Evolutionary conservation across 2,888 invertebrate species (phyloP), one percentile per base, ranked within the genome.

Genomic region (Artemia sinica): DNA sequence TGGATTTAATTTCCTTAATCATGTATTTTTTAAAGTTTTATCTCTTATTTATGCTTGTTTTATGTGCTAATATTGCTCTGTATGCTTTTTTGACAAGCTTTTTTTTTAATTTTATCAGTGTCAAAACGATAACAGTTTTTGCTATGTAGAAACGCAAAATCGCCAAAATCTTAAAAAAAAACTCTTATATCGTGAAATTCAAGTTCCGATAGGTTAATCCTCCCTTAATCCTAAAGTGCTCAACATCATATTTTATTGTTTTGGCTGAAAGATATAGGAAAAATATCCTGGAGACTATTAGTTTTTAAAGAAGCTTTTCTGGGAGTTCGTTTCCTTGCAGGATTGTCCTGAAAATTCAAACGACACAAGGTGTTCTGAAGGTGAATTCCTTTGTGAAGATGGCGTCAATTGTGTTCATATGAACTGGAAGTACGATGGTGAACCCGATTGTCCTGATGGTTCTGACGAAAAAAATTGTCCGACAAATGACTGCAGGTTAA

Each of bases 381-480:
- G 83, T 63, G 91, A 91, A 76, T 89, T 86, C 76, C 85, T 86
- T 75, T 91, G 91, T 76, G 84, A 82, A 63, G 91, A 91, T 77
- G 84, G 84, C 65, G 81, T 89, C 74, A 88, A 87, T 1, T 91
- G 91, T 76, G 84, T 91, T 63, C 87, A 88, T 75, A 84, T 82
- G 71, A 28, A 14, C 10, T 70, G 70, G 69, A 49, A 52, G 11
- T 70, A 69, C 18, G 69, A 69, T 50, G 89, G 90, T 0, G 91
- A 91, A 75, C 81, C 81, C 69, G 93, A 94, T 77, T 94, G 94
- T 75, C 81, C 83, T 0, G 88, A 92, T 79, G 85, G 84, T 67
- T 86, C 86, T 69, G 93, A 93, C 79, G 93, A 94, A 79, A n/a
- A 18, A 7, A 51, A 68, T 66, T 70, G 70, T 52, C 50, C 68